Conservation (phyloP, 2,797 vertebrate genomes). For the Paguma larvata region DNA sequence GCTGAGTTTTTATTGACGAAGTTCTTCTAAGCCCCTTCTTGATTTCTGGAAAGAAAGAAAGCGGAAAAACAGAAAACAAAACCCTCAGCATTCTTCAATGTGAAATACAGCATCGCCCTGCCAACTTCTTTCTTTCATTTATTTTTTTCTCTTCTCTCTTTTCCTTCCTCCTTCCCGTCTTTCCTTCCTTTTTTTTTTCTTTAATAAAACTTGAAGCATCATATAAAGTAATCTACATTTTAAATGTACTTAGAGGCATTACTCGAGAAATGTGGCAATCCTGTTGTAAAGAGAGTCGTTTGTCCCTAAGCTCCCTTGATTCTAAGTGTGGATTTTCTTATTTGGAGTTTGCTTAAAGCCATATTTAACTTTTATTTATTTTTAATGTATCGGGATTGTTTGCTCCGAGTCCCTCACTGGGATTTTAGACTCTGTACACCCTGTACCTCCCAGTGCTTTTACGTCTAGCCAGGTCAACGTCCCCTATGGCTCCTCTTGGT, state of each 20-base stretch:
- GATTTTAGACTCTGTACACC: background rate
- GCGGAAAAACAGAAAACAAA: background rate
- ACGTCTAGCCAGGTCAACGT: fast-evolving
- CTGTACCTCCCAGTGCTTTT: background rate
- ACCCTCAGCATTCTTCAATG: background rate
- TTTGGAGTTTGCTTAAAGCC: background rate
- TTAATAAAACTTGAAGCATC: background rate
- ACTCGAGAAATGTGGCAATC: background rate
- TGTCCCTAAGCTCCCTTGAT: background rate
- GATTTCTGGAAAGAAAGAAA: background rate
- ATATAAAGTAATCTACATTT: background rate
- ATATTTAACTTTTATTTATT: background rate
- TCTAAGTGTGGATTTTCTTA: background rate
- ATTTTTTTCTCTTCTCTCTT: background rate
- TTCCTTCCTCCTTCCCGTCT: background rate
- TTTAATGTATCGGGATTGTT: background rate
- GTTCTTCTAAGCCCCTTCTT: background rate
- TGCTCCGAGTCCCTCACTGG: background rate
- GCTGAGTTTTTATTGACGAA: background rate
- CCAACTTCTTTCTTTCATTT: background rate
- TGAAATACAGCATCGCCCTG: background rate
- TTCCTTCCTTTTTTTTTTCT: background rate
- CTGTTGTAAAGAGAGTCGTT: background rate
- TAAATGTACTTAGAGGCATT: background rate
- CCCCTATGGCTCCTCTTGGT: background rate